Percentiles rank a stretch among this genome's conserved stretches.
phyloP scores from a whole-genome alignment of 1,140 invertebrate species.

The Drosophila nannoptera region DNA sequence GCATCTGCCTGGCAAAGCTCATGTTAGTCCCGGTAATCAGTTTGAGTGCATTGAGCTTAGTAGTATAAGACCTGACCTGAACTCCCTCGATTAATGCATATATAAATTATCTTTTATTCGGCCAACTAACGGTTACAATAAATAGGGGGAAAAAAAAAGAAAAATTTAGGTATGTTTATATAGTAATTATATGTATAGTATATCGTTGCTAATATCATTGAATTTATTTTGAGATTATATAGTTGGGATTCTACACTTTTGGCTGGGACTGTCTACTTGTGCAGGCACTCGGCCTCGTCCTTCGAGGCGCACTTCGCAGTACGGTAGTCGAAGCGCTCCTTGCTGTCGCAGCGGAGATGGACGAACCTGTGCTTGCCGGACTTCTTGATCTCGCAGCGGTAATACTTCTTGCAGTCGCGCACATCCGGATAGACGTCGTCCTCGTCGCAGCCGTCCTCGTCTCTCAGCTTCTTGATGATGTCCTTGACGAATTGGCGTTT shows the following conservation, averaged over 20 bases:
- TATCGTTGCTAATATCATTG: constrained; percentile 61
- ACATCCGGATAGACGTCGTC: constrained; percentile 68
- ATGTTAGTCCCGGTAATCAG: constrained; percentile 1
- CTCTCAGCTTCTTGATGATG: constrained; percentile 64
- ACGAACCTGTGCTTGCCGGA: constrained; percentile 60
- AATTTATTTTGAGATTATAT: constrained; percentile 51
- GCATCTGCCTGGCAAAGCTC: constrained; percentile 6
- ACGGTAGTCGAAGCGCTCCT: constrained; percentile 60
- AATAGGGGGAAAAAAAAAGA: constrained; percentile 47
- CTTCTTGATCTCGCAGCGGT: constrained; percentile 62
- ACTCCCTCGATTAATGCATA: constrained; percentile 33
- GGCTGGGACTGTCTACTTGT: constrained; percentile 34
- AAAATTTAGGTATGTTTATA: constrained; percentile 24
- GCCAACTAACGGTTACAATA: constrained; percentile 44
- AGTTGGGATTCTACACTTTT: constrained; percentile 26
- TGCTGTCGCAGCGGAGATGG: constrained; percentile 57
- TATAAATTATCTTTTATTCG: constrained; percentile 39
- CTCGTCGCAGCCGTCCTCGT: constrained; percentile 66
- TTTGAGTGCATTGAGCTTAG: constrained; percentile 18
- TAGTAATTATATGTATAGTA: constrained; percentile 19
- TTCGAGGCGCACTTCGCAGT: constrained; percentile 41
- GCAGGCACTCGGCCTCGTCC: constrained; percentile 51
- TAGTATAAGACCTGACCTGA: neutral
- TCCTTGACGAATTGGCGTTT: constrained; percentile 59
- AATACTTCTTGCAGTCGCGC: constrained; percentile 68